Base-by-base conservation (phyloP, 2,113 vertebrate species). In the Gasterosteus nipponicus region DNA sequence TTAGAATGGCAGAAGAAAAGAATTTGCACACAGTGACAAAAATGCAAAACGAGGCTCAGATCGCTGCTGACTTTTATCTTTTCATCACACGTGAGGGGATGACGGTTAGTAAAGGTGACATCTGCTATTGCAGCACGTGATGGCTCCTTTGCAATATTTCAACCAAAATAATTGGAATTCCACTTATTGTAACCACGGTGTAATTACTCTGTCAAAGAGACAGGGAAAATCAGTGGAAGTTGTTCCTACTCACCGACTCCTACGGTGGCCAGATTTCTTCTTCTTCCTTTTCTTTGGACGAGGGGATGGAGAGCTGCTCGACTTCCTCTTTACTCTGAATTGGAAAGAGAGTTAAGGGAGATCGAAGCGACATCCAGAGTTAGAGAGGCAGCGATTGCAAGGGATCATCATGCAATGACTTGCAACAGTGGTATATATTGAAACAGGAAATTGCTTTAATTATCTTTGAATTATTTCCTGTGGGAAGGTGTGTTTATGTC, bases 281-380 rank as follows among this genome's bases (percentile, higher is more conserved):
- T 98, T 99, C 95, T 98, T 99, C 83, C 96, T 96, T 92, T 99
- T 99, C 93, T 97, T 99, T 72, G 96, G 96, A 3, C 95, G 96
- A 54, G 98, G 97, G 35, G 97, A 99, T 41, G 92, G 90, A 54
- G 98, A 98, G 90, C 96, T 98, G 94, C 96, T 99, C 0, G 96
- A 97, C 91, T 95, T 96, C 70, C 92, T 94, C 83, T 93, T 93
- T 75, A 87, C 68, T 87, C 94, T 94, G 75, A 83, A 75, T 80
- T 54, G 57, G 49, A 22, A 6, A 57, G 26, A 80, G 60, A 3
- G 31, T 47, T 31, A 54, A 54, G 56, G 0, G 10, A 62, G 47
- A 69, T 15, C 15, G 11, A 62, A 60, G 61, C 33, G 1, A 59
- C 22, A 60, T 41, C 4, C 16, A 72, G 61, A 64, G 29, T 42